phyloP scores from a whole-genome alignment of 2,888 invertebrate genomes.

The Patella pellucida region DNA sequence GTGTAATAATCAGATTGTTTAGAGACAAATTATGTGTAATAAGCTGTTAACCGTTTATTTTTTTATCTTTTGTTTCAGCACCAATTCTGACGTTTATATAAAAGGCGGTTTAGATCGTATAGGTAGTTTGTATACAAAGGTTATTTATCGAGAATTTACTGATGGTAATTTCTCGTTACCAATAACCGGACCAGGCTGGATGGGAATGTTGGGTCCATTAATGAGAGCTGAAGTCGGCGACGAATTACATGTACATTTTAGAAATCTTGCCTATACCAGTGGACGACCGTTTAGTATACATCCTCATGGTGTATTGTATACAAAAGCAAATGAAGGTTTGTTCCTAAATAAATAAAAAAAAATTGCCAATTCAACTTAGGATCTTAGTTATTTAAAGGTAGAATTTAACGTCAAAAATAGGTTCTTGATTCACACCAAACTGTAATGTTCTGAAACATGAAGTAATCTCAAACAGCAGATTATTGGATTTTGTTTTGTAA shows the following conservation, averaged over 20 bases:
- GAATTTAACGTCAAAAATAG: no score
- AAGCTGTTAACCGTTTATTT: no score
- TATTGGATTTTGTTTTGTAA: no score
- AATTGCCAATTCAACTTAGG: no score
- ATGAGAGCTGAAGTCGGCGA: constrained; percentile 41
- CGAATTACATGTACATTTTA: constrained; percentile 37
- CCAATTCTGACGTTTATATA: constrained; percentile 37
- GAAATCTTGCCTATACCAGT: constrained; percentile 33
- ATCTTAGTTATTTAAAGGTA: no score
- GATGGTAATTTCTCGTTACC: constrained; percentile 29
- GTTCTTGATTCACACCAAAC: no score
- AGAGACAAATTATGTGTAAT: no score
- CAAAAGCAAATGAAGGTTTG: constrained; percentile 43
- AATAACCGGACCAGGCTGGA: constrained; percentile 32
- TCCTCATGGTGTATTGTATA: constrained; percentile 46
- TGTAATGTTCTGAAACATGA: no score
- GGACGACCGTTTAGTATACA: constrained; percentile 38
- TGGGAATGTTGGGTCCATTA: constrained; percentile 41
- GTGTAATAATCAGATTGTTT: no score
- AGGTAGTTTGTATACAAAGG: constrained; percentile 41
- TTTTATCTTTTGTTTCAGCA: constrained; percentile 25
- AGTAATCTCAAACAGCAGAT: no score
- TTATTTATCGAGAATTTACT: constrained; percentile 36
- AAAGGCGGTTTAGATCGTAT: constrained; percentile 31
- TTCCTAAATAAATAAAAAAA: no score